Evolutionary conservation across 2,888 invertebrate genomes (phyloP), one percentile per base, ranked within the genome.

Genomic region (Gibbula magus): DNA sequence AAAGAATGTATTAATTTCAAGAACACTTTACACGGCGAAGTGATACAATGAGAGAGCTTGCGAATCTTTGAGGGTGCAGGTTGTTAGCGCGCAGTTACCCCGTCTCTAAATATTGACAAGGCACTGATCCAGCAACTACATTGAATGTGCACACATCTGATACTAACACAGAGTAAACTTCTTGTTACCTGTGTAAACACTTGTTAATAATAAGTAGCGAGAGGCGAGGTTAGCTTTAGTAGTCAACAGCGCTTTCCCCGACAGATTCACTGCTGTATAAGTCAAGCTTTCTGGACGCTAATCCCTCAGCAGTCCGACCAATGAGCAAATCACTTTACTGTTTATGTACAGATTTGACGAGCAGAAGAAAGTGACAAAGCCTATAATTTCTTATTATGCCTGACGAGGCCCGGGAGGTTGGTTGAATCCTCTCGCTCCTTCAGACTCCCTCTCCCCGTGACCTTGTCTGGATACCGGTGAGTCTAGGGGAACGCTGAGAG

Each of bases 331-430:
- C 61, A 61, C 29, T 29, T 16, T 29, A 61, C 61, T 61, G 61
- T 61, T 61, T 61, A 61, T 29, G 61, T 61, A 61, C 18, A 61
- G 61, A 61, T 61, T 61, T 61, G 61, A 61, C 61, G 61, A 61
- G 61, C 61, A 61, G 61, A 61, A 61, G 22, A 61, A 61, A 61
- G 61, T 29, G 25, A 61, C 61, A 61, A 61, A 61, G 61, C 61
- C 61, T 61, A 61, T 61, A 61, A 61, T 61, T 61, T 61, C 29
- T 29, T 61, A 61, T 61, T 61, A 61, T 61, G 29, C 29, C 29
- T 61, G 25, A 25, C 29, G 61, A n/a, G 29, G 22, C 61, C 61
- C 29, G 22, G 29, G 61, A 61, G 61, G 29, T 8, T 29, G 4
- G 29, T 61, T 29, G 25, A 18, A 29, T 25, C 16, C 61, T 25